A percentile compares a stretch with the other conserved stretches of the same genome.
Evolutionary conservation across 2,888 invertebrate genomes (phyloP).

Genomic region (Caenorhabditis sp.): DNA sequence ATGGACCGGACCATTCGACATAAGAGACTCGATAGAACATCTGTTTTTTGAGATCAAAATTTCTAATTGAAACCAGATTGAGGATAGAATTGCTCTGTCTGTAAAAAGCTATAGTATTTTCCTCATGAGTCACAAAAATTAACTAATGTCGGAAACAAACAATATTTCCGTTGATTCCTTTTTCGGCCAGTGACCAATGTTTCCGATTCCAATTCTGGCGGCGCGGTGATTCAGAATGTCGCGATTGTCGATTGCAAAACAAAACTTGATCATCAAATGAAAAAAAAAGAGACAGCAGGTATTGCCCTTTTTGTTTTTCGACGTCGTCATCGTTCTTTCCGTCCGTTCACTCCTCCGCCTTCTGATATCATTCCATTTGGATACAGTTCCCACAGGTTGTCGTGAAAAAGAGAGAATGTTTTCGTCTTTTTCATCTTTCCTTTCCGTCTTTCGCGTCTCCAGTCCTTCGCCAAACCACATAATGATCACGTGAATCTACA

Average conservation of each 20-base stretch:
- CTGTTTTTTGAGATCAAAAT: no score
- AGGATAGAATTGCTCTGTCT: no score
- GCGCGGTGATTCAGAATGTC: background rate
- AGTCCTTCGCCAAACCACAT: conserved; percentile 32
- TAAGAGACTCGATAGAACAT: no score
- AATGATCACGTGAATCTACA: conserved; percentile 45
- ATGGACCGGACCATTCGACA: no score
- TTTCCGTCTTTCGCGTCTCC: conserved; percentile 9
- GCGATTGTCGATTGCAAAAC: background rate
- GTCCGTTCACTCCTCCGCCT: background rate
- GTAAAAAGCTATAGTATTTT: no score
- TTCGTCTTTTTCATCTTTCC: conserved; percentile 12
- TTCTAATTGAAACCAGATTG: no score
- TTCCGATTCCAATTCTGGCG: no score
- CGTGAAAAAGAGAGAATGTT: conserved; percentile 4
- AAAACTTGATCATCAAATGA: background rate
- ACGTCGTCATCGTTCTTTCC: background rate
- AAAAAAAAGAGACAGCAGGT: conserved; percentile 6
- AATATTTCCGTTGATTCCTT: no score
- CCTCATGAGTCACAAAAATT: no score
- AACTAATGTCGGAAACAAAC: no score
- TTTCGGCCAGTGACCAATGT: no score
- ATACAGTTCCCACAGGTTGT: conserved; percentile 35
- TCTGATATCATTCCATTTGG: conserved; percentile 31
- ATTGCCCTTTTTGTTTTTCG: conserved; percentile 29